These are phyloP conservation scores for Triplophysa siluroides DNA, from an alignment of 2,113 vertebrate genomes.

Conservation along the genomic window DNA sequence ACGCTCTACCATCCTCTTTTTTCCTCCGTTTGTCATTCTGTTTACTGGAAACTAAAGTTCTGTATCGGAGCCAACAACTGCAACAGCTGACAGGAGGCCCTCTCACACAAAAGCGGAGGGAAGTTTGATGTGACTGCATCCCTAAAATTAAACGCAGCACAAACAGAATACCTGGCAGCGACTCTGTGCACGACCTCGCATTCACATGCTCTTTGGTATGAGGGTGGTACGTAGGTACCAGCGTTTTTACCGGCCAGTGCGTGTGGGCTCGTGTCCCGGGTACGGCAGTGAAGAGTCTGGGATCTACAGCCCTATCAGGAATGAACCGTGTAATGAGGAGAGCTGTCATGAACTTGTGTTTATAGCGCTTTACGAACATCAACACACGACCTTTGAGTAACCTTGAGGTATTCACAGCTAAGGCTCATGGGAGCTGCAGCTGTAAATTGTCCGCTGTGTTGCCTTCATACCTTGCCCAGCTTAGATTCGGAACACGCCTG, in stretches of 20 bases:
- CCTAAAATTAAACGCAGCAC: conserved; percentile 55
- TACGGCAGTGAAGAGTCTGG: background rate
- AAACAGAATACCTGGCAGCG: conserved; percentile 51
- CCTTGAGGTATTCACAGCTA: conserved; percentile 13
- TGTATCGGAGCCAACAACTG: conserved; percentile 48
- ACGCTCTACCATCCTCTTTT: conserved; percentile 28
- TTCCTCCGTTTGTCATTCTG: conserved; percentile 47
- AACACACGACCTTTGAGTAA: conserved; percentile 2
- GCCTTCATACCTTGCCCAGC: background rate
- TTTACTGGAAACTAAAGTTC: conserved; percentile 52
- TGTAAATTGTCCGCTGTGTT: conserved; percentile 12
- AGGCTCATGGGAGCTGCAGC: background rate
- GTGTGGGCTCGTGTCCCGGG: background rate
- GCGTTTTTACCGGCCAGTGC: conserved; percentile 7
- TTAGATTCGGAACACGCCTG: conserved; percentile 10
- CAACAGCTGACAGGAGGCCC: conserved; percentile 58
- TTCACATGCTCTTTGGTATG: conserved; percentile 47
- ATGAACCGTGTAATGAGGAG: background rate
- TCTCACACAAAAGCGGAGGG: conserved; percentile 45
- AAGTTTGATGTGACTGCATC: conserved; percentile 43
- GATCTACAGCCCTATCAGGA: background rate
- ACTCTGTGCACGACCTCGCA: conserved; percentile 22
- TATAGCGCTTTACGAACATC: background rate
- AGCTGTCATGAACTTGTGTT: background rate
- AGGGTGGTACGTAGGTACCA: background rate